Base-by-base conservation (phyloP, 2,888 invertebrate species). In the Nymphalis c-album region DNA sequence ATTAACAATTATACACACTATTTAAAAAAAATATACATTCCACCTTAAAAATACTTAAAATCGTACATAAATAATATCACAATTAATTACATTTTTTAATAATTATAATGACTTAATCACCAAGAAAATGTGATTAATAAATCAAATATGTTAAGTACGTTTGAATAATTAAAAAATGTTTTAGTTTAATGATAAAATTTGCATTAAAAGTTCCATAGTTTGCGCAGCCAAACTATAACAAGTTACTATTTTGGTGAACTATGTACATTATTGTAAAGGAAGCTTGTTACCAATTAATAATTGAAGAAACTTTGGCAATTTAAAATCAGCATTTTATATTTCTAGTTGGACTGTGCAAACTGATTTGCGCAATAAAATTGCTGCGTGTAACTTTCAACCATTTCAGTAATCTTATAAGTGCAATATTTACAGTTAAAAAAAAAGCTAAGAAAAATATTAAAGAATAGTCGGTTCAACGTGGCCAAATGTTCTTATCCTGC, bases 401-500 rank as follows among this genome's bases (percentile, higher is more conserved):
- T 40, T 7, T 57, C 18, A 31, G 3, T 40, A 40, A 40, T n/a
- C 7, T n/a, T 17, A 6, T 10, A 40, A 57, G 35, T 57, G n/a
- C 57, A 18, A 18, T 10, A 57, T 40, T 13, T 13, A 31, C 16
- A 17, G 48, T 18, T 35, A 20, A 13, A n/a, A 61, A 45, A 53
- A 47, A n/a, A 16, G 2, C 35, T 22, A 40, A 16, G 18, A 78
- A 47, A 53, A 53, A 53, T 16, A 26, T 57, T 67, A 83, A 78
- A 82, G 80, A 77, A 79, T 75, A 67, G 71, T 66, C 17, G 63
- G 48, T 60, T 71, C 71, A 3, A 72, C 71, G 47, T 70, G 70
- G 5, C 92, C 92, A 22, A 89, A 92, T 0, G 93, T 81, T 63
- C 93, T 82, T n/a, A 95, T 81, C 74, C 94, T 90, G 74, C 94